Base-by-base conservation (phyloP, 2,113 vertebrate genomes). In the Melospiza georgiana region DNA sequence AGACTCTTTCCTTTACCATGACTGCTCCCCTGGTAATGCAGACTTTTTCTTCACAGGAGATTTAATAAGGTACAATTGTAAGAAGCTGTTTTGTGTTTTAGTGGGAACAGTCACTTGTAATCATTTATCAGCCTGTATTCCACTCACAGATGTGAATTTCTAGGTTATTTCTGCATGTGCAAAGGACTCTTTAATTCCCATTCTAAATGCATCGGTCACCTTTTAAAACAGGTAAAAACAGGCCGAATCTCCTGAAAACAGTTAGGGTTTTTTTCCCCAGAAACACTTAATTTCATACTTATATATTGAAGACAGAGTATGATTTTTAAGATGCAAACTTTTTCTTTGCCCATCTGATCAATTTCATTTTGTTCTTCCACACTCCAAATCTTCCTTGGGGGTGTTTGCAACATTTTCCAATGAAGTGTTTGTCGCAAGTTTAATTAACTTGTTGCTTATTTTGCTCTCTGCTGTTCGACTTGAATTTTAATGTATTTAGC, bases 401-500 rank as follows among this genome's bases (percentile, higher is more conserved):
- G 5, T 78, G 55, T 84, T 90, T 77, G 57, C 62, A 81, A 13
- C 16, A 4, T 75, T 75, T 92, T 77, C 39, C 65, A 77, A 24
- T 51, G n/a, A 18, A 71, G n/a, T 67, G n/a, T 86, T 80, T 31
- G 28, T 59, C 59, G 46, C 25, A 81, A 77, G 43, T 81, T 90
- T 94, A 89, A 89, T 69, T 92, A 88, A 85, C 46, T 90, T 69
- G 71, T 85, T 91, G 58, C 22, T 88, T 89, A 55, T 89, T 95
- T 96, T 81, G 24, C 19, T 93, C 83, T 71, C 83, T 77, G 62
- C 54, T 62, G 15, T 90, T 92, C 8, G 0, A 62, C 61, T 85
- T 83, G 62, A 90, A 93, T 96, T 91, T 90, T 62, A 93, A 87
- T 79, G 54, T 46, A 37, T 88, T 95, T 90, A 90, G 30, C 67